A percentile compares a stretch with the other conserved stretches of the same genome.
These are phyloP conservation scores for Xerus rutilus DNA, from an alignment of 2,797 vertebrate species.

Conservation along the genomic window DNA sequence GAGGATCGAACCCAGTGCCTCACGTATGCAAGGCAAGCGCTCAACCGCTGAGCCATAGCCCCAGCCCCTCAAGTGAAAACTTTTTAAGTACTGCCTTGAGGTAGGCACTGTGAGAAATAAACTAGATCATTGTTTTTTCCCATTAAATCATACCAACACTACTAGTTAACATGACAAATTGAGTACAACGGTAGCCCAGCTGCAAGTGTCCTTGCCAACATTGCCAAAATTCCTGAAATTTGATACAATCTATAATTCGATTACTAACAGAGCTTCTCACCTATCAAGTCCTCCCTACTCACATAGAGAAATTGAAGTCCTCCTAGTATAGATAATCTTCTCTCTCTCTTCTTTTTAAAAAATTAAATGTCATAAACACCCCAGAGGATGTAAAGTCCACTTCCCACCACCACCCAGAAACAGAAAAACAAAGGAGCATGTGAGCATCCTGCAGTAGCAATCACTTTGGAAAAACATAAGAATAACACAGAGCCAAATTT, in stretches of 20 bases:
- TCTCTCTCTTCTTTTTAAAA: constrained; percentile 28
- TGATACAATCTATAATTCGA: background rate
- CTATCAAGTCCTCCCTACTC: background rate
- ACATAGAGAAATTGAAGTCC: background rate
- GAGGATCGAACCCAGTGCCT: too few species aligned
- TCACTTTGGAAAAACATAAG: background rate
- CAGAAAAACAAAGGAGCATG: background rate
- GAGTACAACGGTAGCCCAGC: background rate
- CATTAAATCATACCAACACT: background rate
- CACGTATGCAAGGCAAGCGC: too few species aligned
- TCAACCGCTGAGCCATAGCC: too few species aligned
- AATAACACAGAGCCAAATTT: constrained; percentile 6
- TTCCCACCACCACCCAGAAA: background rate
- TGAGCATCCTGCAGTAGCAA: background rate
- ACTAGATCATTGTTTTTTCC: background rate
- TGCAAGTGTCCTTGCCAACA: background rate
- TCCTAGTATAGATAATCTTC: background rate
- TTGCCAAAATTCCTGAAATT: background rate
- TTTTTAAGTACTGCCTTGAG: constrained; percentile 1
- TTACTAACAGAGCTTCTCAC: background rate
- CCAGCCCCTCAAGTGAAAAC: constrained; percentile 39
- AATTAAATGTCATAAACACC: constrained; percentile 40
- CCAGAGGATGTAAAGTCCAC: background rate
- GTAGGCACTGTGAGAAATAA: background rate
- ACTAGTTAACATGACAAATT: background rate